phyloP scores from a whole-genome alignment of 2,113 vertebrate genomes.

The Pantherophis guttatus region DNA sequence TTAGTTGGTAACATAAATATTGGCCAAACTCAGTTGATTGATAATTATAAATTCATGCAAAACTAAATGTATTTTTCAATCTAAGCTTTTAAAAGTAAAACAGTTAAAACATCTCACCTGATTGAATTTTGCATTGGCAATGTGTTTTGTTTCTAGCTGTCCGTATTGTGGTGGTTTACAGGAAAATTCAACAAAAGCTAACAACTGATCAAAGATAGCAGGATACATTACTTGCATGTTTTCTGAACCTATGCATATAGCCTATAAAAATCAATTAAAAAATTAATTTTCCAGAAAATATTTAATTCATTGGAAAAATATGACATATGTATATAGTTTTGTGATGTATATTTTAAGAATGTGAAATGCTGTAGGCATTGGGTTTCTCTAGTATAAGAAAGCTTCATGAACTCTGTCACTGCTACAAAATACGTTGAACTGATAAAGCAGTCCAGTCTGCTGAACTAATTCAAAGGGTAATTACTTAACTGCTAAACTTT shows the following conservation, averaged over 20 bases:
- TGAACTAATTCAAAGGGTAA: not conserved
- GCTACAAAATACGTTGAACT: not conserved
- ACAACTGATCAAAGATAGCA: slow-evolving; percentile 94
- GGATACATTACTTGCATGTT: slow-evolving; percentile 99
- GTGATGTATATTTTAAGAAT: not conserved
- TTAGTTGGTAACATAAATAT: slow-evolving; percentile 35
- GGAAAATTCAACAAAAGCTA: slow-evolving; percentile 96
- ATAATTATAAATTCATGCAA: slow-evolving; percentile 35
- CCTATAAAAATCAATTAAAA: slow-evolving; percentile 69
- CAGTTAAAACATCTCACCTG: slow-evolving; percentile 77
- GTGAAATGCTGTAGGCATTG: not conserved
- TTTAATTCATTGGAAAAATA: not conserved
- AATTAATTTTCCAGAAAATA: not conserved
- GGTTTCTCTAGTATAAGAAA: not conserved
- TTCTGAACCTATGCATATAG: slow-evolving; percentile 95
- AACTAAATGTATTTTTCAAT: slow-evolving; percentile 8
- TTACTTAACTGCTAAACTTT: not conserved
- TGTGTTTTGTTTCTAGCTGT: slow-evolving; percentile 95
- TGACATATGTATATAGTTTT: not conserved
- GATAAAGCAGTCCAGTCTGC: not conserved
- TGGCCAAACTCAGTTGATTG: slow-evolving; percentile 26
- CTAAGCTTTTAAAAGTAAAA: slow-evolving; percentile 32
- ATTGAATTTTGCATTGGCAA: slow-evolving; percentile 99
- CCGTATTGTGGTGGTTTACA: slow-evolving; percentile 98
- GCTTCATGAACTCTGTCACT: not conserved